A percentile compares a stretch with the other conserved stretches of the same genome.
Conservation (phyloP, 2,797 vertebrate genomes). For the Ptychobarbus kaznakovi region DNA sequence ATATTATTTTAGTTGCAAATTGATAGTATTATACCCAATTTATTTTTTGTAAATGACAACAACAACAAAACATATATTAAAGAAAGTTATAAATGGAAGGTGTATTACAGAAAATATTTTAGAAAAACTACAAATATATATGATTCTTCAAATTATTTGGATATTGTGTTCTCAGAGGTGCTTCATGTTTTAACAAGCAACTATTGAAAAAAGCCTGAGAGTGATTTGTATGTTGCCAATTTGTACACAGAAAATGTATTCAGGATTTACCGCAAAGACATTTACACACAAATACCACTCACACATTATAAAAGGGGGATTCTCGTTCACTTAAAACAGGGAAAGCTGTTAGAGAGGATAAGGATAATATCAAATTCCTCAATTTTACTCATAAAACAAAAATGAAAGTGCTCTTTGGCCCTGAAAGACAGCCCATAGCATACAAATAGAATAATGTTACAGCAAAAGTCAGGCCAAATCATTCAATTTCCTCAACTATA, state of each 20-base stretch:
- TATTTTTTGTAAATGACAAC: not conserved
- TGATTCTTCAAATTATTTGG: not conserved
- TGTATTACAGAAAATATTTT: not conserved
- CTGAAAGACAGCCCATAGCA: slow-evolving; percentile 61
- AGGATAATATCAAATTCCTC: slow-evolving; percentile 29
- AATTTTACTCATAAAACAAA: slow-evolving; percentile 6
- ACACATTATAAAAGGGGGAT: slow-evolving; percentile 17
- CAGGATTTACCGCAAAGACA: slow-evolving; percentile 28
- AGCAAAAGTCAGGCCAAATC: slow-evolving; percentile 50
- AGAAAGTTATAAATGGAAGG: not conserved
- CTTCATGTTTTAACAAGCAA: not conserved
- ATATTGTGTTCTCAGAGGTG: not conserved
- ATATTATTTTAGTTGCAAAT: not conserved
- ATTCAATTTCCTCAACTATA: slow-evolving; percentile 60
- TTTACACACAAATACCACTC: slow-evolving; percentile 5
- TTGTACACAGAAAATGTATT: slow-evolving; percentile 11
- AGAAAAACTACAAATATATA: not conserved
- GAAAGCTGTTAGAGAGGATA: slow-evolving; percentile 19
- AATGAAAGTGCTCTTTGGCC: slow-evolving; percentile 50
- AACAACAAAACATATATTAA: not conserved
- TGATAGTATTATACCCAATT: not conserved
- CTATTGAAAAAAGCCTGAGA: slow-evolving; percentile 1
- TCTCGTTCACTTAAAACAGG: slow-evolving; percentile 16
- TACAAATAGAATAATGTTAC: slow-evolving; percentile 59
- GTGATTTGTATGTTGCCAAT: slow-evolving; percentile 7